Conservation (phyloP, 1,140 invertebrate species). For the Octopus bimaculoides region DNA sequence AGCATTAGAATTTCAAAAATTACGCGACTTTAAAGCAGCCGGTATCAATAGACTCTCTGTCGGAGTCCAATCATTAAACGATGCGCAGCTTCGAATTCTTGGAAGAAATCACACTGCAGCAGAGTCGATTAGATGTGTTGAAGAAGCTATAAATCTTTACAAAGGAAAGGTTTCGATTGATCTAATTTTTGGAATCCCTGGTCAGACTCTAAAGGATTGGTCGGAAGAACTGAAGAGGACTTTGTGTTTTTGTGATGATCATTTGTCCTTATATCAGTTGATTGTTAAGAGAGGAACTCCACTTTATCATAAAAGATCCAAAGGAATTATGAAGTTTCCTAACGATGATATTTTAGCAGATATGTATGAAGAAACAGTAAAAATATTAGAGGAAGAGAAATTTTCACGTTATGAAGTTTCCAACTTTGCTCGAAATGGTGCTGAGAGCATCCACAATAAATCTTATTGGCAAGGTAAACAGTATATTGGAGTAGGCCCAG, state of each 20-base stretch:
- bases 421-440: slow-evolving; percentile 41
- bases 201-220: slow-evolving; percentile 40
- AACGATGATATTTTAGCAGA: slow-evolving; percentile 31
- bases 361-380: slow-evolving; percentile 36
- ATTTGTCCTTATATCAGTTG: slow-evolving; percentile 53
- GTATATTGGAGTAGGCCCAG: slow-evolving; percentile 52
- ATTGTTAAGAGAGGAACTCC: slow-evolving; percentile 51
- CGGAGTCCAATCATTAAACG: slow-evolving; percentile 38
- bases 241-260: slow-evolving; percentile 36
- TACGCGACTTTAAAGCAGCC: slow-evolving; percentile 37
- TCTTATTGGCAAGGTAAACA: slow-evolving; percentile 49
- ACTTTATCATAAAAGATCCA: slow-evolving; percentile 38
- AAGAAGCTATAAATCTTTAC: slow-evolving; percentile 36
- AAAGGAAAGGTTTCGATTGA: slow-evolving; percentile 42
- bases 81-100: slow-evolving; percentile 30
- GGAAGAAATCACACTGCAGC: slow-evolving; percentile 44
- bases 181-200: slow-evolving; percentile 50
- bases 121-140: slow-evolving; percentile 42
- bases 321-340: slow-evolving; percentile 27
- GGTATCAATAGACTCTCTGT: slow-evolving; percentile 48
- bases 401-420: slow-evolving; percentile 46
- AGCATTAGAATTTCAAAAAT: slow-evolving; percentile 28
- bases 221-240: slow-evolving; percentile 37
- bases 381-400: slow-evolving; percentile 32
- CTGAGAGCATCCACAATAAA: slow-evolving; percentile 44